Percentiles rank a stretch among this genome's conserved stretches.
These are phyloP conservation scores for Chloroceryle inda DNA, from an alignment of 2,797 vertebrate species.

Conservation along the genomic window DNA sequence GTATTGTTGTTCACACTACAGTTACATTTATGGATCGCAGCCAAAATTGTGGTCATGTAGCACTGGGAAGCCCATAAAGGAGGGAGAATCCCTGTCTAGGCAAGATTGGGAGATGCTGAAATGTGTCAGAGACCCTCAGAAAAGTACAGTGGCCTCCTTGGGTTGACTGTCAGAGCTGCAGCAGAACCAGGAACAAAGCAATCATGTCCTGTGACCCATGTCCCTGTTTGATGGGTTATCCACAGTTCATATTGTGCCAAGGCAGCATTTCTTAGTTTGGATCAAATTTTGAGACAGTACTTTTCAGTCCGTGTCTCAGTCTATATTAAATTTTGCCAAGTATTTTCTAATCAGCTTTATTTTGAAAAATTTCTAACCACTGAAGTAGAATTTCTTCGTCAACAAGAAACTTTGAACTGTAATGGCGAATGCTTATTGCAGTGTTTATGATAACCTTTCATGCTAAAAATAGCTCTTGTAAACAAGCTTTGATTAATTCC, in stretches of 20 bases:
- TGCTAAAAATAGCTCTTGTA: conserved; percentile 83
- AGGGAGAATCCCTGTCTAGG: neutral
- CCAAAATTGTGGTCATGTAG: neutral
- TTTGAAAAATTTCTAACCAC: neutral
- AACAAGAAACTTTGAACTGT: conserved; percentile 42
- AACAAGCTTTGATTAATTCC: conserved; percentile 86
- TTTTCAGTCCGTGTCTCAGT: neutral
- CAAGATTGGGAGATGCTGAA: neutral
- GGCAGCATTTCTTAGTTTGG: neutral
- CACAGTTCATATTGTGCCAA: neutral
- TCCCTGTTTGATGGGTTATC: neutral
- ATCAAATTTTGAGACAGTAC: neutral
- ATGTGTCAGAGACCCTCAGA: neutral
- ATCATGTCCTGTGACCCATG: accelerated
- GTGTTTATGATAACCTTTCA: conserved; percentile 77
- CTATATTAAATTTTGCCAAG: neutral
- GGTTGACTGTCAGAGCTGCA: neutral
- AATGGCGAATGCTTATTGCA: conserved; percentile 14
- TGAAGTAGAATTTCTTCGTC: conserved; percentile 12
- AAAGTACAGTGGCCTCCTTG: neutral
- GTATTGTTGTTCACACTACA: neutral
- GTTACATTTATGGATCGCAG: neutral
- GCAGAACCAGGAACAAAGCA: neutral
- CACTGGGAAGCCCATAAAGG: neutral
- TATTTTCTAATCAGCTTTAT: neutral